phyloP scores from a whole-genome alignment of 1,140 invertebrate species.

The Trachymyrmex septentrionalis region DNA sequence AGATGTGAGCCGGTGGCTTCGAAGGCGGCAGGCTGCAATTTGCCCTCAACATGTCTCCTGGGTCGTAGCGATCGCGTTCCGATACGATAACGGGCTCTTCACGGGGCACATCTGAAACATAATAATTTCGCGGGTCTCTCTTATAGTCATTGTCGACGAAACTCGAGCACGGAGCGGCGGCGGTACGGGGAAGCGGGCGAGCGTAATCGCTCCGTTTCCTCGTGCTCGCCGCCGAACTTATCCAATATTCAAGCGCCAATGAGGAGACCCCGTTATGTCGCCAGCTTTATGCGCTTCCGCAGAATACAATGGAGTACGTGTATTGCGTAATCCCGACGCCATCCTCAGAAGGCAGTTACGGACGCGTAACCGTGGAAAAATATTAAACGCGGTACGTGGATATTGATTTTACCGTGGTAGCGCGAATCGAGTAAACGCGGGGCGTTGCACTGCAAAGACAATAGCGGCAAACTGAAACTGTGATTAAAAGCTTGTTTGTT shows the following conservation, averaged over 20 bases:
- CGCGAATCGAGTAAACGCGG: slow-evolving; percentile 41
- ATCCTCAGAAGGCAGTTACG: slow-evolving; percentile 49
- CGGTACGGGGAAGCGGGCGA: neutral
- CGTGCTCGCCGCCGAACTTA: slow-evolving; percentile 65
- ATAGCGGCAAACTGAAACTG: slow-evolving; percentile 60
- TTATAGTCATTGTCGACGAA: slow-evolving; percentile 46
- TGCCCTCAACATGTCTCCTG: slow-evolving; percentile 91
- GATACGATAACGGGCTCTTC: slow-evolving; percentile 84
- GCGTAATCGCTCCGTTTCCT: slow-evolving; percentile 70
- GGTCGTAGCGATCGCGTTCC: slow-evolving; percentile 90
- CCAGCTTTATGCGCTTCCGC: slow-evolving; percentile 51
- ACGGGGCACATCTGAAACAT: slow-evolving; percentile 84
- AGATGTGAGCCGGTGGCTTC: slow-evolving; percentile 89
- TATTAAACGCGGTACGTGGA: slow-evolving; percentile 46
- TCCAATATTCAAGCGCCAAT: slow-evolving; percentile 76
- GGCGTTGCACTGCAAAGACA: slow-evolving; percentile 44
- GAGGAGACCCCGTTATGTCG: slow-evolving; percentile 55
- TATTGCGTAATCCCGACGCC: slow-evolving; percentile 54
- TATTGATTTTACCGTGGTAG: slow-evolving; percentile 52
- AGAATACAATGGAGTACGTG: slow-evolving; percentile 52
- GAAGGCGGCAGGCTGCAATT: slow-evolving; percentile 93
- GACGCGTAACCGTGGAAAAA: slow-evolving; percentile 59
- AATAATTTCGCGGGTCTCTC: slow-evolving; percentile 76
- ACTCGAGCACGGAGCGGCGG: neutral
- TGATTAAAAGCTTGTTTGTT: slow-evolving; percentile 65